Conservation (phyloP, 2,888 invertebrate genomes). For the Amaurobius ferox region DNA sequence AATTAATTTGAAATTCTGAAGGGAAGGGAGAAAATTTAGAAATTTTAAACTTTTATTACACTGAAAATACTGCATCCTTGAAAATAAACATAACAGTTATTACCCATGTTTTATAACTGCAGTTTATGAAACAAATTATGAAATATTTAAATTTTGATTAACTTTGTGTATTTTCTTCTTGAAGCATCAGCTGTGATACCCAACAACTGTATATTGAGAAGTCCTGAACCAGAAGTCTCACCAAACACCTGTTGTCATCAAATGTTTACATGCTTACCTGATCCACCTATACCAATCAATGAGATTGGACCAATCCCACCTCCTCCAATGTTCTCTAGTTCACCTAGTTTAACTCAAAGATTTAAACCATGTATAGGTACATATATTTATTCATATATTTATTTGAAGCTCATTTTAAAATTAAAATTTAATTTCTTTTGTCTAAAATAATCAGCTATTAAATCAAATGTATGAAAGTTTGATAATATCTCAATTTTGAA, state of each 20-base stretch:
- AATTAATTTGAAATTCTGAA: too few species aligned
- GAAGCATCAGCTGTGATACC: conserved; percentile 64
- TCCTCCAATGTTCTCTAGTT: conserved; percentile 89
- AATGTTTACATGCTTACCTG: conserved; percentile 88
- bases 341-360: conserved; percentile 61
- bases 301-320: conserved; percentile 96
- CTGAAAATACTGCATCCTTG: too few species aligned
- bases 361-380: conserved; percentile 65
- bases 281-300: conserved; percentile 93
- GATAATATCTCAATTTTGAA: too few species aligned
- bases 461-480: too few species aligned
- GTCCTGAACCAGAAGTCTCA: conserved; percentile 44
- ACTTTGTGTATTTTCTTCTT: not conserved
- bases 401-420: too few species aligned
- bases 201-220: conserved; percentile 47
- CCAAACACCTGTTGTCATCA: conserved; percentile 48
- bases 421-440: too few species aligned
- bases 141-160: not conserved
- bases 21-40: too few species aligned
- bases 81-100: too few species aligned
- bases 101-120: too few species aligned
- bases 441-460: too few species aligned
- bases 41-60: too few species aligned
- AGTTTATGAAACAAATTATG: too few species aligned
- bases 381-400: conserved; percentile 10